These are phyloP conservation scores for Epinephelus awoara DNA, from an alignment of 2,797 vertebrate genomes.

Conservation along the genomic window DNA sequence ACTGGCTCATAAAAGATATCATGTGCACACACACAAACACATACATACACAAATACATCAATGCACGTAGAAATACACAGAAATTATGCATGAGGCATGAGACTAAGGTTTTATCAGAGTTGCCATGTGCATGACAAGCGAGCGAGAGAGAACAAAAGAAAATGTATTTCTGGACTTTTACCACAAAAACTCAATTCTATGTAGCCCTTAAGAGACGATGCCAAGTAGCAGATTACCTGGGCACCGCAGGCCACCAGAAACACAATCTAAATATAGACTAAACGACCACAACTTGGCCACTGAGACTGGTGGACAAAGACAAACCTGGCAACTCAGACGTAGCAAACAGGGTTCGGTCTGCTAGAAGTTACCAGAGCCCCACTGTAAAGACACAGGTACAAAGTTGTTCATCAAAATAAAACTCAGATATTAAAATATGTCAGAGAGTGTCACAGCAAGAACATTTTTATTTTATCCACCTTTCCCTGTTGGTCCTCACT, in stretches of 20 bases:
- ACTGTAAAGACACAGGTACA: neutral
- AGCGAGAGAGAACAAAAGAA: neutral
- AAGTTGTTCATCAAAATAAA: slow-evolving; percentile 2
- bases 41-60: slow-evolving; percentile 5
- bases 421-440: neutral
- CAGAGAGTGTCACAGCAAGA: neutral
- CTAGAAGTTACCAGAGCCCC: neutral
- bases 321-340: slow-evolving; percentile 23
- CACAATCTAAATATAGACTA: neutral
- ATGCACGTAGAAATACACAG: slow-evolving; percentile 36
- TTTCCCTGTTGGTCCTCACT: neutral
- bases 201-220: neutral
- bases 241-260: neutral
- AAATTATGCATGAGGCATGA: slow-evolving; percentile 49
- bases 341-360: neutral
- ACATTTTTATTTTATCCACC: neutral
- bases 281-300: neutral
- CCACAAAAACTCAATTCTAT: neutral
- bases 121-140: neutral
- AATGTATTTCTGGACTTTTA: slow-evolving; percentile 3
- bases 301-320: neutral
- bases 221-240: neutral
- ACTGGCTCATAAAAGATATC: slow-evolving; percentile 29
- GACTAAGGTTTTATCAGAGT: slow-evolving; percentile 23
- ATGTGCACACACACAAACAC: neutral